Conservation (phyloP, 1,140 invertebrate species). For the Drosophila neocordata region DNA sequence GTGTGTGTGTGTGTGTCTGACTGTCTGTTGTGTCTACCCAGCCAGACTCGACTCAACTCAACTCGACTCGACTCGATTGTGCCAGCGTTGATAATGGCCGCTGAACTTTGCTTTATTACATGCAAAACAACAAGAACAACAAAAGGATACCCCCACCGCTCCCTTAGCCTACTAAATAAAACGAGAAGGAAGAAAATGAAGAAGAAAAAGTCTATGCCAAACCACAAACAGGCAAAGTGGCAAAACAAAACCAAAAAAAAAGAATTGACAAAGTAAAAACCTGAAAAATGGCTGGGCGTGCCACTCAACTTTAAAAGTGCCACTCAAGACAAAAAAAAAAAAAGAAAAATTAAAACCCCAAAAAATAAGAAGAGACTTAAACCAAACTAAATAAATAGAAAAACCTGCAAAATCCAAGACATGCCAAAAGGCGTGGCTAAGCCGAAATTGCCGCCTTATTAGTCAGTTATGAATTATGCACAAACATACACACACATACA, state of each 20-base stretch:
- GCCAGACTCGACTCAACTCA: slow-evolving; percentile 6
- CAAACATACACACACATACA: background rate
- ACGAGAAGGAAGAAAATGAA: slow-evolving; percentile 9
- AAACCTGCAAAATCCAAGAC: background rate
- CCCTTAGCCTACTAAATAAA: slow-evolving; percentile 20
- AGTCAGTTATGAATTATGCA: slow-evolving; percentile 65
- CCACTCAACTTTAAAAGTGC: slow-evolving; percentile 54
- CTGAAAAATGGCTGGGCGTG: slow-evolving; percentile 43
- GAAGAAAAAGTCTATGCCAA: slow-evolving; percentile 40
- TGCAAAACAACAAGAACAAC: slow-evolving; percentile 39
- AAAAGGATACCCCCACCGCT: background rate
- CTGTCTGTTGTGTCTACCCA: slow-evolving; percentile 34
- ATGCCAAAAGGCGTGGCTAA: slow-evolving; percentile 9
- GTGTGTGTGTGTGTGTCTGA: background rate
- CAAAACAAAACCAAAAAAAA: slow-evolving; percentile 26
- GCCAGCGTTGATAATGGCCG: slow-evolving; percentile 52
- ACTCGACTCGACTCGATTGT: slow-evolving; percentile 42
- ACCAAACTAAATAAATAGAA: slow-evolving; percentile 13
- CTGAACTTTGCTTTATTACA: slow-evolving; percentile 64
- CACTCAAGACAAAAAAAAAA: slow-evolving; percentile 45
- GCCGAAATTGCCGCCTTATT: slow-evolving; percentile 63
- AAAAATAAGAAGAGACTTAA: slow-evolving; percentile 12
- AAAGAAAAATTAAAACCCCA: slow-evolving; percentile 1
- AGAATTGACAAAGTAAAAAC: slow-evolving; percentile 18
- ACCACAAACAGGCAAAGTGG: slow-evolving; percentile 49